Evolutionary conservation across 2,113 vertebrate genomes (phyloP).

Genomic region (Mustelus asterias): DNA sequence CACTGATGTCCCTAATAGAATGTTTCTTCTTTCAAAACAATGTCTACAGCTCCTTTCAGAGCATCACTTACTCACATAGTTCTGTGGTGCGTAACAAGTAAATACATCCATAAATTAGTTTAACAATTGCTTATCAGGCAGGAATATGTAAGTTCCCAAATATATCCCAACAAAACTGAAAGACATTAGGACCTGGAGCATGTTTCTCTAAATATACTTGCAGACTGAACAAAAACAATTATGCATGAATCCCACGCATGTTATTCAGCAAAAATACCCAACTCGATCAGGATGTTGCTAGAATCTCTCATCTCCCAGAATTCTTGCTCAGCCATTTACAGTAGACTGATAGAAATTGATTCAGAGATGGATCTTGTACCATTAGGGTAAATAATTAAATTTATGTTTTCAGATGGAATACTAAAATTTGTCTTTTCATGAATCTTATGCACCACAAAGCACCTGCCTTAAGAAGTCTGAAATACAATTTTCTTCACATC

Average conservation of each 20-base stretch:
- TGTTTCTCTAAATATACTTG: not conserved
- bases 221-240: not conserved
- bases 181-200: not conserved
- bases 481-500: too few relatives aligned
- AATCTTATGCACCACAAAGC: too few relatives aligned
- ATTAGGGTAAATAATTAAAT: not conserved
- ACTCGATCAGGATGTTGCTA: not conserved
- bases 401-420: too few relatives aligned
- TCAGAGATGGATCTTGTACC: not conserved
- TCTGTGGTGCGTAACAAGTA: not conserved
- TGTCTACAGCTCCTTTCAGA: not conserved
- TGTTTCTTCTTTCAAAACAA: not conserved
- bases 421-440: too few relatives aligned
- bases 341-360: not conserved
- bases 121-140: not conserved
- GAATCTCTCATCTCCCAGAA: not conserved
- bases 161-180: too few relatives aligned
- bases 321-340: not conserved
- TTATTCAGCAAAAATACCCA: not conserved
- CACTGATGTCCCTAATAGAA: not conserved
- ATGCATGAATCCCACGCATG: not conserved
- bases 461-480: too few relatives aligned
- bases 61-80: not conserved
- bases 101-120: not conserved
- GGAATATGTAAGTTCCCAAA: not conserved